Base-by-base conservation (phyloP, 2,113 vertebrate species). In the Halcyon senegalensis region DNA sequence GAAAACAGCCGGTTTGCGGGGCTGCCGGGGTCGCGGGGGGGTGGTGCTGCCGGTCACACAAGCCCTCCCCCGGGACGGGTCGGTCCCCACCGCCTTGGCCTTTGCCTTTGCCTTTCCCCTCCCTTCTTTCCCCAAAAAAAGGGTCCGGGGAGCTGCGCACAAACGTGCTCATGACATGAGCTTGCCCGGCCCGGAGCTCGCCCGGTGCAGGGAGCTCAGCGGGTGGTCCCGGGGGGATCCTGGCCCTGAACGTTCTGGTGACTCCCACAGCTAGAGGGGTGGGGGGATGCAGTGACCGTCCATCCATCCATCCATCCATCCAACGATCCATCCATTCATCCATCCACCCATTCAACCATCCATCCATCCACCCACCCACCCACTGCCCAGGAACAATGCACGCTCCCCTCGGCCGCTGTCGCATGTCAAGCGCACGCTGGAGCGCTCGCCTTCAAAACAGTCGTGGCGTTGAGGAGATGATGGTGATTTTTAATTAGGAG, bases 271-370 rank as follows among this genome's bases (percentile, higher is more conserved):
- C 21, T 9, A 2, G 30, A n/a, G 37, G 51, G 21, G 39, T 46
- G 77, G 24, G 60, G 60, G 37, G 31, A 1, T 23, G 24, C 21
- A 24, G 48, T 13, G 48, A 50, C 48, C 48, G 11, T 18, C 28
- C 60, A 5, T 9, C 50, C 39, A 2, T 10, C 17, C 35, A 1
- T 3, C 43, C 70, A 2, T 18, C 60, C 28, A 4, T 9, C 19
- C 37, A 1, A 4, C 31, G 44, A 1, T 4, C 21, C 39, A 1
- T 13, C n/a, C 48, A 4, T 3, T 21, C 59, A 3, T 11, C 28
- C n/a, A 15, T 1, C 43, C 50, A 4, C 3, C 69, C 62, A 0
- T 33, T 39, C 24, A 0, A 8, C 74, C 37, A 0, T 28, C 39
- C 74, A 1, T 20, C 25, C 63, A 3, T 8, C 2, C 50, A 2